Evolutionary conservation across 1,140 invertebrate genomes (phyloP), one percentile per base, ranked within the genome.

Genomic region (Choristoneura fumiferana): DNA sequence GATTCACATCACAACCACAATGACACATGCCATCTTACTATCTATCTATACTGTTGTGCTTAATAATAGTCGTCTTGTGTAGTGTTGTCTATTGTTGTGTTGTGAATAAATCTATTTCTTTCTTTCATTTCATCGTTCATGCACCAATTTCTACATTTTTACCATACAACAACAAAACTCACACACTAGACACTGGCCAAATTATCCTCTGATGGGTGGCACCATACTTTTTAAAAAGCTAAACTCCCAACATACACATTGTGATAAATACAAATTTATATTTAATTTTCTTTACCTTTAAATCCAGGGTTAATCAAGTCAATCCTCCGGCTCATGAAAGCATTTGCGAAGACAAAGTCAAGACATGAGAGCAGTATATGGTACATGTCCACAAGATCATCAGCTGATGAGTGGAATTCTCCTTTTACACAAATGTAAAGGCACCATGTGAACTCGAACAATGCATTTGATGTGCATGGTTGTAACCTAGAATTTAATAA

Each of bases 391-490:
- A 99, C 97, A 62, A 99, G 90, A 90, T 99, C 97, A 86, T 97
- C 95, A 53, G 95, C 95, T 43, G 96, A 95, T 52, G 94, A 93
- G 40, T 94, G 91, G 72, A 95, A 93, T 70, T 95, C 93, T 58
- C 94, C 95, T 89, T 98, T 98, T n/a, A 97, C 94, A 86, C 95
- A 94, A 14, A 98, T 92, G 90, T 98, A 99, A 22, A 98, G 84
- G 29, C 95, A 96, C 98, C 97, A 99, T 72, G 94, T 95, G 77
- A 98, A 98, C 71, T 97, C 96, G 88, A 97, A 98, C 9, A 98
- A 86, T 80, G 96, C 95, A 34, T 92, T 92, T 52, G 94, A 91
- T 10, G 95, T 94, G 80, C 95, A 97, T 37, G 92, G 93, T 22
- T 93, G 89, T 55, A 92, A 82, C 70, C 93, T 95, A 73, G 14